A percentile compares a stretch with the other conserved stretches of the same genome.
These are phyloP conservation scores for Carettochelys insculpta DNA, from an alignment of 2,113 vertebrate species.

Conservation along the genomic window DNA sequence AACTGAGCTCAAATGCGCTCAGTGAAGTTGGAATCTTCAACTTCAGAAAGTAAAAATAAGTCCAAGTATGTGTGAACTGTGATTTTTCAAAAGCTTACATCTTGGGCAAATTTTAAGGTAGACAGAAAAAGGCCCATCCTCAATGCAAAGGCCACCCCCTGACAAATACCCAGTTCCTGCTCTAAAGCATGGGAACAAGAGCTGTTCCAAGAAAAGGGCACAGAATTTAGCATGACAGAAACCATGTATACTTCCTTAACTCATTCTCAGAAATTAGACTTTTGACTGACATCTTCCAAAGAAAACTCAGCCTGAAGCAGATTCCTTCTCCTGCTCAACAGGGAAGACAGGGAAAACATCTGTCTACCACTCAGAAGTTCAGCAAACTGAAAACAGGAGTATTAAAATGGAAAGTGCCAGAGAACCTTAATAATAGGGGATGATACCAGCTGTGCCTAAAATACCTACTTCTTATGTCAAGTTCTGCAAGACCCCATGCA, in stretches of 20 bases:
- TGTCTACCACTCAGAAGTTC: background rate
- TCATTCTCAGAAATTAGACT: background rate
- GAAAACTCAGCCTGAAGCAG: background rate
- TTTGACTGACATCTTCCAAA: background rate
- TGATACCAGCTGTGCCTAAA: background rate
- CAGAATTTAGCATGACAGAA: background rate
- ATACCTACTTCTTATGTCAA: background rate
- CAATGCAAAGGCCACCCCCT: background rate
- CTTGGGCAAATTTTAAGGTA: background rate
- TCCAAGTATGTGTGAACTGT: background rate
- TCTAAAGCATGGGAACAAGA: slow-evolving; percentile 7
- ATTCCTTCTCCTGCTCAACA: no score
- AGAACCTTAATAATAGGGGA: background rate
- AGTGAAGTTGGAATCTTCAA: background rate
- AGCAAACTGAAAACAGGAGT: no score
- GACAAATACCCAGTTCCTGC: background rate
- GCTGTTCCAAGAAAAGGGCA: background rate
- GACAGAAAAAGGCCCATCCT: background rate
- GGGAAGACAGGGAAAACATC: accelerated
- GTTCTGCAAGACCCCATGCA: background rate
- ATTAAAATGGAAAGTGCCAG: background rate
- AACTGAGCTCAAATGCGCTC: background rate
- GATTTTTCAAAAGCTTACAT: background rate
- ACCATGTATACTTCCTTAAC: background rate
- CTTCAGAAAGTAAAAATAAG: background rate